phyloP scores from a whole-genome alignment of 2,113 vertebrate genomes.

The Cavia porcellus region DNA sequence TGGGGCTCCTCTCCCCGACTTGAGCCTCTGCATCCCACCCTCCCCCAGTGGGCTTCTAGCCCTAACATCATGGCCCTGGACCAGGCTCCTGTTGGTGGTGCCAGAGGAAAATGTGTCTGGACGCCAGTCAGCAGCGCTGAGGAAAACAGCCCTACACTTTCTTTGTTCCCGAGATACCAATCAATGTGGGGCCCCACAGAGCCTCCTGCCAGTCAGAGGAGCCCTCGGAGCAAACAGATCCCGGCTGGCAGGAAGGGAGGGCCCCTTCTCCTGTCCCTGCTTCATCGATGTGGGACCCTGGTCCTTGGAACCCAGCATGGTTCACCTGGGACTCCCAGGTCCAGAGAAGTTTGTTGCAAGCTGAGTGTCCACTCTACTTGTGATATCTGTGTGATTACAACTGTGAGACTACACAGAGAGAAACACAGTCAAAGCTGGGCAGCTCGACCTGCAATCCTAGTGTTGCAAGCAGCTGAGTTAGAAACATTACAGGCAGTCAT shows the following conservation, averaged over 20 bases:
- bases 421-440: not conserved
- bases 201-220: conserved; percentile 61
- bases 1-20: not conserved
- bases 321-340: not conserved
- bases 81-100: conserved; percentile 34
- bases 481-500: too few relatives aligned
- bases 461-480: not conserved
- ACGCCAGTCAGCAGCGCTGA: conserved; percentile 8
- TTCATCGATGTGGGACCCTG: accelerated
- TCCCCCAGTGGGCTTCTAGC: conserved; percentile 56
- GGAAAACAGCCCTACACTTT: conserved; percentile 55
- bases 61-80: conserved; percentile 76
- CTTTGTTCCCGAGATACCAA: conserved; percentile 57
- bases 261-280: conserved; percentile 49
- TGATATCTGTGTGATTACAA: not conserved
- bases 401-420: not conserved
- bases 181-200: conserved; percentile 56
- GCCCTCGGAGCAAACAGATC: conserved; percentile 75
- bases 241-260: conserved; percentile 77
- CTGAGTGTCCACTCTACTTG: not conserved
- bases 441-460: not conserved
- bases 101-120: conserved; percentile 66
- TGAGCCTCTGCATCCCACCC: not conserved
- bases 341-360: not conserved
- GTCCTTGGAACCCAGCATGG: not conserved